Evolutionary conservation across 2,797 vertebrate genomes (phyloP), one percentile per base, ranked within the genome.

Genomic region (Danio choprae): DNA sequence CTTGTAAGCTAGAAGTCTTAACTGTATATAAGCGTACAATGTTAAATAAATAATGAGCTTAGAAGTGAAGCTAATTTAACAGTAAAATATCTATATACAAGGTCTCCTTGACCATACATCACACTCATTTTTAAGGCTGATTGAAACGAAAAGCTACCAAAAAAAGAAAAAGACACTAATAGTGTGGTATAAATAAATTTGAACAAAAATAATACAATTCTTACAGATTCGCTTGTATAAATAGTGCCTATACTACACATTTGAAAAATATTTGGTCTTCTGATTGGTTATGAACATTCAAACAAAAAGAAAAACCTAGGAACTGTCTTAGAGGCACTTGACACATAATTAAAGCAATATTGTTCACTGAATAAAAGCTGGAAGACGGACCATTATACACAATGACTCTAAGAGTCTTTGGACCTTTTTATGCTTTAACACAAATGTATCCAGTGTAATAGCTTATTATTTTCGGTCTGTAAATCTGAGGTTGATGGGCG

Each of bases 401-500:
- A 67, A 71, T 77, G 58, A 43, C 36, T 53, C 53, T 9, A 55
- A 76, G 20, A 51, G 11, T 29, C 29, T 29, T 29, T 29, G 29
- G 29, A 29, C 29, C 29, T 29, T 29, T 29, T 29, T 29, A 3
- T 3, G 36, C 22, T 65, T 71, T 41, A 60, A 74, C 20, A 70
- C 13, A 38, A 1, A 29, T 29, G 29, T 29, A 29, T 29, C 29
- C 29, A 20, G 62, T 11, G 2, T 4, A 7, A 56, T 65, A 12
- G 15, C 22, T 15, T 15, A 29, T 73, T 83, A 94, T 74, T 90
- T 87, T 76, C 93, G 89, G 85, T 95, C 92, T 15, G 88, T 92
- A 89, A 97, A 98, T 84, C 90, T 90, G 79, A 98, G 90, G 74
- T 95, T 88, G 85, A 97, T 95, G 46, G 93, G 90, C 0, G 81